Base-by-base conservation (phyloP, 2,797 vertebrate species). In the Takifugu ocellatus region DNA sequence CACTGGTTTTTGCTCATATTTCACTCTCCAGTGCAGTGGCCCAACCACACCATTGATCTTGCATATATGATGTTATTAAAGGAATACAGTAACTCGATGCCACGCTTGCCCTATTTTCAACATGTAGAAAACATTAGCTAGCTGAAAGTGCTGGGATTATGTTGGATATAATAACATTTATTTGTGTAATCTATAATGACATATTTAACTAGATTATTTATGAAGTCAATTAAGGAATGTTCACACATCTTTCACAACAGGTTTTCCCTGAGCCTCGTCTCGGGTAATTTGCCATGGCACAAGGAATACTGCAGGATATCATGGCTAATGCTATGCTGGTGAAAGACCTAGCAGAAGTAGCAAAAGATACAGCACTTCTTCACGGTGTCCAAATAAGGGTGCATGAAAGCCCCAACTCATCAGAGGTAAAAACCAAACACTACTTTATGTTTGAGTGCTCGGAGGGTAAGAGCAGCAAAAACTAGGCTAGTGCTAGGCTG, bases 311-410 rank as follows among this genome's bases (percentile, higher is more conserved):
- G 36, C 66, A 85, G 0, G 72, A 88, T 5, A 26, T 90, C 47
- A 51, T 90, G 63, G 75, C 50, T 67, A 81, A 91, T n/a, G 51
- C 63, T 2, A 15, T 68, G 0, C 82, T 92, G 49, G 60, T 97
- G 2, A 77, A 75, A 63, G 70, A 91, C 9, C 67, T 96, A 29
- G 90, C 86, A 0, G 68, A 63, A 14, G 75, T 88, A 31, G 96
- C 96, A 0, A 93, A 94, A 83, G 96, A 98, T 68, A 51, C 84
- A 1, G 94, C 94, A 0, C 81, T 96, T 25, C 83, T 94, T 15
- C 88, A 92, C 5, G 96, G 96, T 0, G 85, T 94, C n/a, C 39
- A 96, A 33, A 93, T 98, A 91, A 92, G 95, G 74, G 94, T 90
- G 26, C 74, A 90, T 44, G 90, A 92, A 50, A 78, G 76, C 3